phyloP scores from a whole-genome alignment of 2,113 vertebrate genomes.

The Puma concolor region DNA sequence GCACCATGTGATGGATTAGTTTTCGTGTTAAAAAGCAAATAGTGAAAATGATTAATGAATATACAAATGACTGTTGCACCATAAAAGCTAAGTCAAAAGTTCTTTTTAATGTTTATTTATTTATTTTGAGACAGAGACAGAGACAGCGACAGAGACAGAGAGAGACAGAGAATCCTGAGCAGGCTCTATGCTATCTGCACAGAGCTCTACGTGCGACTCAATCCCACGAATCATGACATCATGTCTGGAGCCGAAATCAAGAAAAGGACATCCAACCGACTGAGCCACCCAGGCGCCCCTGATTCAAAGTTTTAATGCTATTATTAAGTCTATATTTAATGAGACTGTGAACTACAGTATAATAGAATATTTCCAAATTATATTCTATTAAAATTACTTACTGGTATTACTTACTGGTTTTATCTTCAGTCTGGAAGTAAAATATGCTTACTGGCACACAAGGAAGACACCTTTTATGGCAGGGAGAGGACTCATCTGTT shows the following conservation, averaged over 20 bases:
- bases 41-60: conserved; percentile 12
- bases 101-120: no score
- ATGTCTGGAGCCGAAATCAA: no score
- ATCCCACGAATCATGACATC: no score
- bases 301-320: background rate
- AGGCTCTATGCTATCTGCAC: no score
- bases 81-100: background rate
- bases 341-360: background rate
- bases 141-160: no score
- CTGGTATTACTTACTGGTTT: background rate
- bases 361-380: background rate
- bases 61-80: background rate
- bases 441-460: background rate
- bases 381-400: background rate
- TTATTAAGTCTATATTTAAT: background rate
- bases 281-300: no score
- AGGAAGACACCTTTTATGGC: rapidly evolving
- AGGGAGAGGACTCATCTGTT: background rate
- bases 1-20: background rate
- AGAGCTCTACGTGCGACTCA: no score
- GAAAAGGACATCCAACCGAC: no score
- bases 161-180: no score
- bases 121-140: no score
- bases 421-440: background rate
- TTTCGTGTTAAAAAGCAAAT: background rate